A percentile compares a stretch with the other conserved stretches of the same genome.
Evolutionary conservation across 1,140 invertebrate genomes (phyloP).

Genomic region (Sinonovacula constricta): DNA sequence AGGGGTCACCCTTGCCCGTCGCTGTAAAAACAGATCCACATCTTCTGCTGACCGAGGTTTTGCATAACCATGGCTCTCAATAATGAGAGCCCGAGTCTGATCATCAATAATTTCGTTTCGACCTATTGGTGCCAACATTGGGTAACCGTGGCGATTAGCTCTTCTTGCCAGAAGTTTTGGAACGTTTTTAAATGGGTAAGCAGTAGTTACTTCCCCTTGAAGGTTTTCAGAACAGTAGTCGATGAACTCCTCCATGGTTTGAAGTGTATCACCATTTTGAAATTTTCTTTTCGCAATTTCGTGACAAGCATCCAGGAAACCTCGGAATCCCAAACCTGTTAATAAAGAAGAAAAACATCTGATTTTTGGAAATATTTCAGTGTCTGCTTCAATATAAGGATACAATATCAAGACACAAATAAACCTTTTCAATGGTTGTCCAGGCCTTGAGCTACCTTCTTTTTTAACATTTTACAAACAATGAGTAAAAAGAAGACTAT

Average conservation of each 20-base stretch:
- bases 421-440: no score
- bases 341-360: not conserved
- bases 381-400: no score
- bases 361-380: no score
- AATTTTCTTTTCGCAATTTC: conserved; percentile 65
- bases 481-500: no score
- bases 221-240: conserved; percentile 63
- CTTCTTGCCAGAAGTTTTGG: conserved; percentile 17
- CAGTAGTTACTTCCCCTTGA: conserved; percentile 21
- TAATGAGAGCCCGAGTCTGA: not conserved
- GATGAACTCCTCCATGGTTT: conserved; percentile 62
- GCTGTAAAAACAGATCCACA: conserved; percentile 10
- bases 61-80: not conserved
- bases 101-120: not conserved
- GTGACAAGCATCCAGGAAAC: conserved; percentile 70
- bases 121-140: conserved; percentile 3
- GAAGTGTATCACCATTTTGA: conserved; percentile 20
- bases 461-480: no score
- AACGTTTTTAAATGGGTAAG: conserved; percentile 13
- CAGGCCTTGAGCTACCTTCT: no score
- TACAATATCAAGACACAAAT: no score
- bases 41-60: conserved; percentile 19
- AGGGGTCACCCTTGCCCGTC: not conserved
- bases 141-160: conserved; percentile 8
- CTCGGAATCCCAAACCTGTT: conserved; percentile 70